Conservation (phyloP, 2,888 invertebrate species). For the Polyommatus icarus region DNA sequence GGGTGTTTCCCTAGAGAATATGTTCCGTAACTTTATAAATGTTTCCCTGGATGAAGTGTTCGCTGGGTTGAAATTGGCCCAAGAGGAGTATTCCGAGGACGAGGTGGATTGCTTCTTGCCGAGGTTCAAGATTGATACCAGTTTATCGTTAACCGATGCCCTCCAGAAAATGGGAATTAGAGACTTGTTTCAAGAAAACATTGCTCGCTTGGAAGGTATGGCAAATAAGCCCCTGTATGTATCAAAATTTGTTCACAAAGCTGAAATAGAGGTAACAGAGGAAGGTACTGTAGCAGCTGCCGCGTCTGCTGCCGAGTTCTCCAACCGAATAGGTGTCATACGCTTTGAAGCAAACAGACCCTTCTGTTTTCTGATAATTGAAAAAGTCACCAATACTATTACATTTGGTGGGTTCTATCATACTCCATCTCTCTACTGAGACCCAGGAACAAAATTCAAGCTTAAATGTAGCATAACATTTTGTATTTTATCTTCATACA, state of each 20-base stretch:
- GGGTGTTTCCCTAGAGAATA: constrained; percentile 71
- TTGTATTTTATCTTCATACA: not conserved
- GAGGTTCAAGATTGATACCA: constrained; percentile 81
- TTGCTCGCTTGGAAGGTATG: constrained; percentile 66
- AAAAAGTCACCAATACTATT: constrained; percentile 77
- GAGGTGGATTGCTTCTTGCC: constrained; percentile 84
- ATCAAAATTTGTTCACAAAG: constrained; percentile 83
- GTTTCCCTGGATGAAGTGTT: constrained; percentile 75
- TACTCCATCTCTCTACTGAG: constrained; percentile 59
- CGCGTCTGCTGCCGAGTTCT: constrained; percentile 74
- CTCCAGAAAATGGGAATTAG: constrained; percentile 68
- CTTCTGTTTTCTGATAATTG: constrained; percentile 84
- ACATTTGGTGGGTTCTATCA: constrained; percentile 70
- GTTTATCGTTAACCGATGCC: constrained; percentile 76
- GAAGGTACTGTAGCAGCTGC: constrained; percentile 86
- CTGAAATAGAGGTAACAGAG: constrained; percentile 87
- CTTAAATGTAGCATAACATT: not conserved
- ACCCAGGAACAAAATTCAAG: not conserved
- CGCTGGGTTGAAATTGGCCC: constrained; percentile 68
- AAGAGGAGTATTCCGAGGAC: constrained; percentile 78
- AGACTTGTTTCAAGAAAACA: constrained; percentile 79
- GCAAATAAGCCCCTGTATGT: constrained; percentile 76
- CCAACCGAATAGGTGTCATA: constrained; percentile 77
- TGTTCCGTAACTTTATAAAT: constrained; percentile 74
- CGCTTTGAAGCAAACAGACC: constrained; percentile 83